These are phyloP conservation scores for Ariolimax columbianus DNA, from an alignment of 2,888 invertebrate genomes.

Conservation along the genomic window DNA sequence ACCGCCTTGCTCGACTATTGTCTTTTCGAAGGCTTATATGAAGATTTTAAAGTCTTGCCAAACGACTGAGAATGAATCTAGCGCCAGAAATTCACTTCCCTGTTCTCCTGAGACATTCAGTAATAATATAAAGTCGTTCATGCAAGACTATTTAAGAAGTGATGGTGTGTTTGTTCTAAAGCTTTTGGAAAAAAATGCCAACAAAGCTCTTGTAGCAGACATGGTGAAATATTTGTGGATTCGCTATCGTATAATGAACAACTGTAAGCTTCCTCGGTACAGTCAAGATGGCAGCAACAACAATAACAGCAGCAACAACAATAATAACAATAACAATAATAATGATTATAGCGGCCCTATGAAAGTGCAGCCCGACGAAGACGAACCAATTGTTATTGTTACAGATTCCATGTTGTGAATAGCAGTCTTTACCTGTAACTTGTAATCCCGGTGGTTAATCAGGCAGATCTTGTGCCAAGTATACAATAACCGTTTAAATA, in stretches of 20 bases:
- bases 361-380: neutral
- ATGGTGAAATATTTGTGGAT: constrained; percentile 15
- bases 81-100: neutral
- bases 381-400: neutral
- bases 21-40: constrained; percentile 47
- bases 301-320: neutral
- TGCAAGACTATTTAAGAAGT: constrained; percentile 36
- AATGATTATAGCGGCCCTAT: neutral
- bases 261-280: neutral
- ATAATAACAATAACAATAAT: neutral
- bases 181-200: constrained; percentile 22
- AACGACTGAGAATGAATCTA: neutral
- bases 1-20: constrained; percentile 41
- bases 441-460: no score
- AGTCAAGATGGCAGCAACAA: neutral
- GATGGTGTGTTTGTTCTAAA: constrained; percentile 43
- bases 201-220: neutral
- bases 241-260: neutral
- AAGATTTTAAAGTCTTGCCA: constrained; percentile 21
- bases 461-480: no score
- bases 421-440: no score
- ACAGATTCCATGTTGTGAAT: neutral
- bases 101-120: no score
- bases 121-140: constrained; percentile 12
- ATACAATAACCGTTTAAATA: no score